Evolutionary conservation across 2,113 vertebrate species (phyloP), one percentile per base, ranked within the genome.

Genomic region (Strix aluco): DNA sequence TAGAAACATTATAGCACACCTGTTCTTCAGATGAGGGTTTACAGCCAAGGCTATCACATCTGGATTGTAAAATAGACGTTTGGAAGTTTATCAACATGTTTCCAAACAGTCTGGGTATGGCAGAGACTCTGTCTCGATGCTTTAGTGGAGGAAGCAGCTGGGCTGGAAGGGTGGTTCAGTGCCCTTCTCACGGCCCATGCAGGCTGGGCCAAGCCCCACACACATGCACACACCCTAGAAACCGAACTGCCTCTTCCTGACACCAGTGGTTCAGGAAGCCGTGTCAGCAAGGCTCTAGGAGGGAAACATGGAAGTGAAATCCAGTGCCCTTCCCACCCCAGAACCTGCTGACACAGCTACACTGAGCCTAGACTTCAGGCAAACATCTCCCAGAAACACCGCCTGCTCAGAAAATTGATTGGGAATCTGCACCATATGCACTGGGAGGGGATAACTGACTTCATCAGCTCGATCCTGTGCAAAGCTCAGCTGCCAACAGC

Each of bases 1-100:
- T 97, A 97, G 95, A 98, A 96, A 96, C 88, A 97, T 98, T 97
- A 97, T 94, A 93, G 97, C 98, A 97, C 98, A 98, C 97, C 98
- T 98, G 98, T 96, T 98, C 97, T 96, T 97, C 96, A 97, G 92
- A 97, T 95, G 94, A 92, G 86, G 92, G 67, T 97, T 98, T 97
- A 96, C 95, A 97, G 97, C 97, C 98, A 98, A 97, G 92, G 96
- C 96, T 96, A 95, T 93, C 95, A 97, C 98, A 98, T 98, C 98
- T 98, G 98, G 97, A 96, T 95, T 97, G 90, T 95, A 96, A 97
- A 96, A 97, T 63, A 96, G 97, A 97, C 94, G 65, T 94, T 97
- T 98, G 98, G 97, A 98, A 97, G 81, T 84, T 96, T 97, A 96
- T 97, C 97, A 96, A 86, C 80, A 66, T 96, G 91, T 96, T 96